These are phyloP conservation scores for Cataglyphis livida DNA, from an alignment of 2,888 invertebrate genomes.

Conservation along the genomic window DNA sequence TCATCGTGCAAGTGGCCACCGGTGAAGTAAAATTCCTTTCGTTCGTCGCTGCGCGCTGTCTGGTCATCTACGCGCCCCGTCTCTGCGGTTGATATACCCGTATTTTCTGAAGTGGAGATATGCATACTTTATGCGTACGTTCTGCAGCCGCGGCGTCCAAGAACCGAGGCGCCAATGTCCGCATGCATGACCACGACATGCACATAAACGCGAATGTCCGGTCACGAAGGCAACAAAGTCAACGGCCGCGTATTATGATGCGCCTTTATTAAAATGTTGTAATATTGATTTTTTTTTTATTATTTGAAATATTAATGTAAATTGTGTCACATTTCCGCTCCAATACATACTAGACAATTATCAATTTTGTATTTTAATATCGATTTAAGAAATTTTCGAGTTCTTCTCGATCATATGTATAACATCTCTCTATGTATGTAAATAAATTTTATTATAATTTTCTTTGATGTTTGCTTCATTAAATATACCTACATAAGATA, in stretches of 20 bases:
- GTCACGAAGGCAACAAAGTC: slow-evolving; percentile 51
- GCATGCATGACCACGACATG: slow-evolving; percentile 52
- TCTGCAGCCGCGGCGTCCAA: slow-evolving; percentile 14
- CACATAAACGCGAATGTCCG: slow-evolving; percentile 56
- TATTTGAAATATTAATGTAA: background rate
- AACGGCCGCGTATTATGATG: background rate
- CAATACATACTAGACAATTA: background rate
- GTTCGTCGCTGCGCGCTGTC: slow-evolving; percentile 8
- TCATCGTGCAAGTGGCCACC: background rate
- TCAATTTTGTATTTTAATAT: background rate
- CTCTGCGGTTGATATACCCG: slow-evolving; percentile 23
- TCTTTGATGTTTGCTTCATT: background rate
- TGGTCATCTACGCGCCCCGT: slow-evolving; percentile 31
- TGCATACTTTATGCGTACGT: slow-evolving; percentile 43
- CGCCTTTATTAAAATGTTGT: background rate
- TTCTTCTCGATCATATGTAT: background rate
- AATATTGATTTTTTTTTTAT: background rate
- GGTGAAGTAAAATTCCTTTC: slow-evolving; percentile 52
- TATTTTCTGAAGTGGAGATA: slow-evolving; percentile 48
- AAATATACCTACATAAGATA: background rate
- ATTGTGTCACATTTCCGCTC: background rate
- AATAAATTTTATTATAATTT: background rate
- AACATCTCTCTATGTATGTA: background rate
- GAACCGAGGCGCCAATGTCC: slow-evolving; percentile 62
- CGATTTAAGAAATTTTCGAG: background rate